A percentile compares a stretch with the other conserved stretches of the same genome.
Evolutionary conservation across 2,113 vertebrate species (phyloP).

Genomic region (Psilopogon haemacephalus): DNA sequence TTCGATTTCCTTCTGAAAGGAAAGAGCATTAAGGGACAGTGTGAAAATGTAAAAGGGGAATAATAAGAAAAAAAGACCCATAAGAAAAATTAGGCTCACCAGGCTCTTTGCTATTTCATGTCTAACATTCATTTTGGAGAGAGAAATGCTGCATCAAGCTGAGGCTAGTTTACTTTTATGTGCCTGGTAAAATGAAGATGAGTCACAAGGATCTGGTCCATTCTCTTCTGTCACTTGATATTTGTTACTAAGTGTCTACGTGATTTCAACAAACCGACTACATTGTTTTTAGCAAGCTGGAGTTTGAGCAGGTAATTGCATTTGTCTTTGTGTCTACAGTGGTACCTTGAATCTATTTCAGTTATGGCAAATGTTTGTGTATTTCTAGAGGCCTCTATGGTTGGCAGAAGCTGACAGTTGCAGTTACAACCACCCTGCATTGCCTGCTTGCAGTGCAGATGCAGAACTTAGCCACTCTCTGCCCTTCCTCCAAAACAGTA

Average conservation of each 20-base stretch:
- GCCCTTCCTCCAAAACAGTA: background rate
- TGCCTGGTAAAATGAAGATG: background rate
- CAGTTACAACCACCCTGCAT: background rate
- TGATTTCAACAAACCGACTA: background rate
- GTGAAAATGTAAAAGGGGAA: background rate
- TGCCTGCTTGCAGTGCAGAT: background rate
- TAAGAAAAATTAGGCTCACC: background rate
- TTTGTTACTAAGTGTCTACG: background rate
- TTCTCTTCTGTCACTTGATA: background rate
- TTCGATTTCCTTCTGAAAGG: constrained; percentile 24
- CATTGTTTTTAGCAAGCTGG: background rate
- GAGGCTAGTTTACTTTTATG: background rate
- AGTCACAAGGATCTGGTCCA: background rate
- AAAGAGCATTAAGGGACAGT: background rate
- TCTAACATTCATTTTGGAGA: constrained; percentile 10
- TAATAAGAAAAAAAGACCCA: background rate
- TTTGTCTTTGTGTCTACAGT: background rate
- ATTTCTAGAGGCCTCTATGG: background rate
- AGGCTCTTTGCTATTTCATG: background rate
- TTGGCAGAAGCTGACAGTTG: background rate
- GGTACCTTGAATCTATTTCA: background rate
- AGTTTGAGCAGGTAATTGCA: background rate
- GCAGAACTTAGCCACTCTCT: background rate
- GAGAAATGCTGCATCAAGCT: background rate
- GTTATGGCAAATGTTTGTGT: background rate